These are phyloP conservation scores for Rhagonycha fulva DNA, from an alignment of 2,888 invertebrate genomes.

Conservation along the genomic window DNA sequence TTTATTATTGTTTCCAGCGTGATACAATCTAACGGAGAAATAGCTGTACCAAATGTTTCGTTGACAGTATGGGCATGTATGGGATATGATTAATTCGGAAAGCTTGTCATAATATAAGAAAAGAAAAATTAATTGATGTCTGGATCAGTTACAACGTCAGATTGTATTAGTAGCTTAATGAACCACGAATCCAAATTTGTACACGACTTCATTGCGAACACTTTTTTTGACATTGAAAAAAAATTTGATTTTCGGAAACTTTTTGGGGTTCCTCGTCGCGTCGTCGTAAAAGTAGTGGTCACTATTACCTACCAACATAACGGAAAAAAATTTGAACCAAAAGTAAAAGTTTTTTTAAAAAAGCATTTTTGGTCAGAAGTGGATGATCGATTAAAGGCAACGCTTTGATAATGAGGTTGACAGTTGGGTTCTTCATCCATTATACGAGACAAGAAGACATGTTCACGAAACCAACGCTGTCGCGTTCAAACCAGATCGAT, in stretches of 20 bases:
- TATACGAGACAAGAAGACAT: constrained; percentile 47
- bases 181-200: not conserved
- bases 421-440: constrained; percentile 49
- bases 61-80: constrained; percentile 22
- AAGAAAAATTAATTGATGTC: constrained; percentile 34
- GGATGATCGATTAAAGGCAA: constrained; percentile 49
- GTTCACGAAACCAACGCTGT: constrained; percentile 41
- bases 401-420: constrained; percentile 48
- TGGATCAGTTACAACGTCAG: constrained; percentile 30
- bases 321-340: not conserved
- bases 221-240: not conserved
- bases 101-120: constrained; percentile 33
- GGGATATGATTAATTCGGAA: constrained; percentile 29
- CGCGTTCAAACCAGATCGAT: constrained; percentile 44
- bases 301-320: not conserved
- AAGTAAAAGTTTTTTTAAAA: constrained; percentile 11
- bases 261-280: not conserved
- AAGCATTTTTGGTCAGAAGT: constrained; percentile 32
- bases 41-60: constrained; percentile 25
- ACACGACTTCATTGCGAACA: not conserved
- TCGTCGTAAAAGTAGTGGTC: not conserved
- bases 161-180: not conserved
- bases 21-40: constrained; percentile 26
- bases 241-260: not conserved
- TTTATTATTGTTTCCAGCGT: constrained; percentile 25